Base-by-base conservation (phyloP, 2,888 invertebrate species). In the Drosophila quinaria region DNA sequence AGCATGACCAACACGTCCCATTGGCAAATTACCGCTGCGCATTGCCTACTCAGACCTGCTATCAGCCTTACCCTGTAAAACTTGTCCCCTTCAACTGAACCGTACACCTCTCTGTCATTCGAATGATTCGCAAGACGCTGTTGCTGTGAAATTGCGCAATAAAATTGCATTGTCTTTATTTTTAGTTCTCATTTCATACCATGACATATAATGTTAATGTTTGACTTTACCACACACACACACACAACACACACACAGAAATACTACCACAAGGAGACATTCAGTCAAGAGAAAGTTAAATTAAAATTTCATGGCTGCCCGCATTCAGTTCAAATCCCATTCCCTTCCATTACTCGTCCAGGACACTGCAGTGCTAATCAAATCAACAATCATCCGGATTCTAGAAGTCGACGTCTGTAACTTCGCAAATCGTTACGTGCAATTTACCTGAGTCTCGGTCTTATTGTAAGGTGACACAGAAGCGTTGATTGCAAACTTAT, bases 91-190 rank as follows among this genome's bases (percentile, higher is more conserved):
- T 42, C 42, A 42, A 33, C 55, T 22, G 15, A 55, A 13, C 55
- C 55, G n/a, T 35, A n/a, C 25, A 56, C 42, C 19, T 11, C 19
- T 4, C 19, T 42, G 11, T 2, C 11, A 41, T 42, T 44, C 4
- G 35, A 73, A 68, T 70, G 55, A 65, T 66, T 71, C 56, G 60
- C 64, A 73, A 70, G 75, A 68, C 70, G 42, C 47, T 63, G 51
- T 44, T 39, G 64, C 70, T 70, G 69, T 60, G 72, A 78, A 84
- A 86, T 83, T 78, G 78, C 78, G 88, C 87, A 74, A 86, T 86
- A 83, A 88, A 86, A 83, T 69, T 86, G 88, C 88, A 86, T 78
- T 88, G 81, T 78, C 75, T 75, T 71, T 81, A 65, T 80, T 76
- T 87, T 88, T 88, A 87, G 87, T 87, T 87, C 42, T 70, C 59